Base-by-base conservation (phyloP, 2,113 vertebrate genomes). In the Orthonyx spaldingii region DNA sequence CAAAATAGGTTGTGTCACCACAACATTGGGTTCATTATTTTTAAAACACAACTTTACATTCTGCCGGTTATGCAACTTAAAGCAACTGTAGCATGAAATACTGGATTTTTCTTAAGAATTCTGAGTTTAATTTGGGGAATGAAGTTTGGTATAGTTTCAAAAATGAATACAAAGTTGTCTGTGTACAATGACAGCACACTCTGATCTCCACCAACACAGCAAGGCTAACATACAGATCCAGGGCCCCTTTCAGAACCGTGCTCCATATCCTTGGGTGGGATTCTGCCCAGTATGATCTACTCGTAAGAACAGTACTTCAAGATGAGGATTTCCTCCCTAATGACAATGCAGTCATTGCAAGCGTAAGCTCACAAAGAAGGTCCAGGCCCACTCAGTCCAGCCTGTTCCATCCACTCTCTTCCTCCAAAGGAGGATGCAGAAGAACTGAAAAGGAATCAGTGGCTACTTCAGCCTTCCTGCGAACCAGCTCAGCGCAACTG, bases 401-500 rank as follows among this genome's bases (percentile, higher is more conserved):
- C 18, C 46, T 50, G 5, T 37, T 65, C 27, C 24, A 87, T 19
- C n/a, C 15, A 53, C 78, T 37, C 32, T 39, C 41, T 41, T 74
- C n/a, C 64, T 78, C 16, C 42, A 94, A 26, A 50, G 47, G 28
- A 71, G 7, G 22, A 80, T 22, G 11, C 21, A 71, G 41, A 65
- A 79, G 32, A 81, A 76, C 37, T 39, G 23, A 44, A 47, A 44
- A 78, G 46, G 24, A 70, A 89, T 35, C 44, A 47, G 28, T 16
- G 27, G 33, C 63, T 47, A 68, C 0, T 0, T 75, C 41, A 1
- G 0, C 28, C 13, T 33, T 64, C 80, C 61, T 18, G 8, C 0
- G 0, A 81, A 60, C 24, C 50, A 74, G 35, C 33, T 87, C 68
- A 65, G 13, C 81, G 46, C 41, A 61, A 82, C 7, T 5, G 4